Conservation (phyloP, 2,888 invertebrate species). For the Chalcis sispes region DNA sequence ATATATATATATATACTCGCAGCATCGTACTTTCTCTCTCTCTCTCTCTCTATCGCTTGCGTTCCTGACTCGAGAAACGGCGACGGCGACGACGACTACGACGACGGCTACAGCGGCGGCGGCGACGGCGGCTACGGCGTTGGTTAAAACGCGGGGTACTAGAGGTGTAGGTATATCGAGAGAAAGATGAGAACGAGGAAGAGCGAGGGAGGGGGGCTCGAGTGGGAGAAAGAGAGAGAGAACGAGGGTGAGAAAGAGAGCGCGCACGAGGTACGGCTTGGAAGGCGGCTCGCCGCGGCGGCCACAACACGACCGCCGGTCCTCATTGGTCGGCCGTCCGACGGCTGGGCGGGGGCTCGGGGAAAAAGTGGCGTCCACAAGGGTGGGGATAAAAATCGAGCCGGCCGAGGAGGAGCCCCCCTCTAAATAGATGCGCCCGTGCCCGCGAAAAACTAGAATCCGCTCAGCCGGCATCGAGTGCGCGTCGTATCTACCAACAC, state of each 20-base stretch:
- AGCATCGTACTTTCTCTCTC: no score
- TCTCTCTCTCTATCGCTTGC: no score
- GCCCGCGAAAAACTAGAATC: slow-evolving; percentile 75
- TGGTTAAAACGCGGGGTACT: not conserved
- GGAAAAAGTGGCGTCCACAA: slow-evolving; percentile 65
- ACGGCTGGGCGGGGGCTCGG: slow-evolving; percentile 73
- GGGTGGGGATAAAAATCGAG: slow-evolving; percentile 55
- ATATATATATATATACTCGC: no score
- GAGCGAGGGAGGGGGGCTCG: slow-evolving; percentile 1
- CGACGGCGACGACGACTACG: not conserved
- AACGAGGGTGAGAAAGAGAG: slow-evolving; percentile 9
- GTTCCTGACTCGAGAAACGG: no score
- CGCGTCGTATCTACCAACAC: slow-evolving; percentile 60
- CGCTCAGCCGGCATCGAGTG: slow-evolving; percentile 74
- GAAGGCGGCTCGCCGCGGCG: slow-evolving; percentile 76
- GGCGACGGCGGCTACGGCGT: not conserved
- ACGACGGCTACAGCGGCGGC: not conserved
- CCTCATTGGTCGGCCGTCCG: slow-evolving; percentile 66
- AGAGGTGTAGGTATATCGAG: slow-evolving; percentile 44
- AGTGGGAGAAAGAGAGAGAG: slow-evolving; percentile 23
- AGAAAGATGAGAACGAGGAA: slow-evolving; percentile 56
- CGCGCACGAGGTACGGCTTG: slow-evolving; percentile 56
- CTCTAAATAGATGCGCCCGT: slow-evolving; percentile 74
- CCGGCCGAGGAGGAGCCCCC: slow-evolving; percentile 58
- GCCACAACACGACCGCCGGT: slow-evolving; percentile 76